A percentile compares a stretch with the other conserved stretches of the same genome.
Evolutionary conservation across 2,797 vertebrate genomes (phyloP).

Genomic region (Crypturellus tataupa): DNA sequence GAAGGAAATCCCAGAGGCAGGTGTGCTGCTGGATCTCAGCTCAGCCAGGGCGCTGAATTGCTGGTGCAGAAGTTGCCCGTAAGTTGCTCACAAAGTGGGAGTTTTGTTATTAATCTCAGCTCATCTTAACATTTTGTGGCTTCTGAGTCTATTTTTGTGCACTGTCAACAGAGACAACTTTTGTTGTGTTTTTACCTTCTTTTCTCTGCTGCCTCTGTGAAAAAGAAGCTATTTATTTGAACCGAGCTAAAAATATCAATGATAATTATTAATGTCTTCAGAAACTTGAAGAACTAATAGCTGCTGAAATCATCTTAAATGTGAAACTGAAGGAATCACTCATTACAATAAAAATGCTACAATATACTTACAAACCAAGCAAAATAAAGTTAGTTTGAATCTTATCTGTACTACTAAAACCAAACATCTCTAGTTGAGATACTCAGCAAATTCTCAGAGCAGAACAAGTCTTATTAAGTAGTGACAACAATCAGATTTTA

Average conservation of each 20-base stretch:
- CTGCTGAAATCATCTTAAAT: neutral
- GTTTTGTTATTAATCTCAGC: neutral
- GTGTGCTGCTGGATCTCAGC: neutral
- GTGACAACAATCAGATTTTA: neutral
- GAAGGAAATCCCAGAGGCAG: neutral
- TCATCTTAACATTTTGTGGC: no score
- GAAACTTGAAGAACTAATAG: neutral
- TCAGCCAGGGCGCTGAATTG: neutral
- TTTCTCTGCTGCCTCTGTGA: neutral
- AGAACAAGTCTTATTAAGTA: neutral
- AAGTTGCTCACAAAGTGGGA: neutral
- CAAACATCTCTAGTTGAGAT: neutral
- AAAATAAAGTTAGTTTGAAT: neutral
- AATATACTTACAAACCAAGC: neutral
- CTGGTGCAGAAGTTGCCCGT: neutral
- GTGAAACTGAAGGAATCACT: no score
- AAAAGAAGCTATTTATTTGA: neutral
- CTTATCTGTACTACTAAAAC: neutral
- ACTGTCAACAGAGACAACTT: neutral
- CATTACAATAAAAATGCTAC: neutral
- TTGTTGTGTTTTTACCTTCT: neutral
- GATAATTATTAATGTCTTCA: neutral
- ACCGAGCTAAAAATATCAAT: neutral
- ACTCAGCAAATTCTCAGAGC: neutral
- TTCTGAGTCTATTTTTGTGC: neutral